Evolutionary conservation across 1,140 invertebrate species (phyloP).

Genomic region (Berghia stephanieae): DNA sequence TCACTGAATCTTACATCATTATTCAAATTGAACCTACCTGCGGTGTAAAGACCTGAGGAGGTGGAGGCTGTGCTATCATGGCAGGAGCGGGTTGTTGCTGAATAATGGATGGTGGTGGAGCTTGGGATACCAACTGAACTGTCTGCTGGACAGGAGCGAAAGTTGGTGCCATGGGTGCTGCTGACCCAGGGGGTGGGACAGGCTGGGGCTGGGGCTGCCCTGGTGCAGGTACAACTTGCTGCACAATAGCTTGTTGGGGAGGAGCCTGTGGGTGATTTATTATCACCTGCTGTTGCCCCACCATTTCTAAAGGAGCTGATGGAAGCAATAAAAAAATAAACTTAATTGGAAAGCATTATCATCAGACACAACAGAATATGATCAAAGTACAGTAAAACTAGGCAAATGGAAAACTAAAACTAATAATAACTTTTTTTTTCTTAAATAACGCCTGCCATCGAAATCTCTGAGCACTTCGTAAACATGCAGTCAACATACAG

Average conservation of each 20-base stretch:
- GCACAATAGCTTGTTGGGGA: slow-evolving; percentile 32
- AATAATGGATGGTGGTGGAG: slow-evolving; percentile 24
- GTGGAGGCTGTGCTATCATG: neutral
- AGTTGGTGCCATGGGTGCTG: slow-evolving; percentile 28
- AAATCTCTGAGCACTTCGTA: no score
- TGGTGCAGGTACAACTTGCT: slow-evolving; percentile 12
- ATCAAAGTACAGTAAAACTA: no score
- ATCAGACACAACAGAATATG: no score
- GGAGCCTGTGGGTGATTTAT: slow-evolving; percentile 37
- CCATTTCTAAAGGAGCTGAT: slow-evolving; percentile 31
- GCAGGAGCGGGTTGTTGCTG: slow-evolving; percentile 22
- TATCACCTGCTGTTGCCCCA: slow-evolving; percentile 39
- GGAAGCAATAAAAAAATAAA: no score
- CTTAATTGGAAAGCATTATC: no score
- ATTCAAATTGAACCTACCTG: no score
- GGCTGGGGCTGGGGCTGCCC: slow-evolving; percentile 20
- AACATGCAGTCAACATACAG: no score
- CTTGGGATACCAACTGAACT: slow-evolving; percentile 40
- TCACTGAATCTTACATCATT: no score
- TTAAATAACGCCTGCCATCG: no score
- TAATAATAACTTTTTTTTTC: no score
- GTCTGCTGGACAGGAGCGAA: slow-evolving; percentile 38
- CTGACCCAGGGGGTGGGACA: slow-evolving; percentile 33
- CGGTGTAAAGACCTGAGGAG: slow-evolving; percentile 22
- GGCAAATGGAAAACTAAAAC: no score